phyloP scores from a whole-genome alignment of 2,113 vertebrate species.

The Chionis minor region DNA sequence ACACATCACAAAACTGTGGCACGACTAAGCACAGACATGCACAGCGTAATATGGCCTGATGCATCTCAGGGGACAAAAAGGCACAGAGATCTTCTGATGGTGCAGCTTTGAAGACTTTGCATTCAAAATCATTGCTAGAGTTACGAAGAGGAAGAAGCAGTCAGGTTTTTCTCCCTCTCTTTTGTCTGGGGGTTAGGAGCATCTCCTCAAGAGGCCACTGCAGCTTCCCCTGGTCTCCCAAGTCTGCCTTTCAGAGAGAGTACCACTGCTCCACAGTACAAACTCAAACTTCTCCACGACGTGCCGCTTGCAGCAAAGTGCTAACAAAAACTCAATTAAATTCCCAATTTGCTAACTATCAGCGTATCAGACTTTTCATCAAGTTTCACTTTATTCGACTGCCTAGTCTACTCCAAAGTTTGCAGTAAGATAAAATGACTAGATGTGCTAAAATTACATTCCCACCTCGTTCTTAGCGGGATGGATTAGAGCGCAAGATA shows the following conservation, averaged over 20 bases:
- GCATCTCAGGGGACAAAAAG: not conserved
- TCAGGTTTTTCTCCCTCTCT: not conserved
- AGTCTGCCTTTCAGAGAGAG: not conserved
- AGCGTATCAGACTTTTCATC: not conserved
- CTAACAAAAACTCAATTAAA: slow-evolving; percentile 8
- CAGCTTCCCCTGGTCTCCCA: not conserved
- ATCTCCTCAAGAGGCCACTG: not conserved
- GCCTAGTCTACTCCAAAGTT: not conserved
- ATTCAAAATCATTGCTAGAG: not conserved
- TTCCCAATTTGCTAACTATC: slow-evolving; percentile 21
- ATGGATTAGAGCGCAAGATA: slow-evolving; percentile 2
- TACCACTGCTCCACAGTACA: not conserved
- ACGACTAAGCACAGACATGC: not conserved
- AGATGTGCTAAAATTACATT: slow-evolving; percentile 14
- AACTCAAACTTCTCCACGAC: not conserved
- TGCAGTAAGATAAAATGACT: slow-evolving; percentile 1
- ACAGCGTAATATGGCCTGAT: fast-evolving
- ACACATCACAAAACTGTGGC: too few species aligned
- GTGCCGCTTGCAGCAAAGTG: not conserved
- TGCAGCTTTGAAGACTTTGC: not conserved
- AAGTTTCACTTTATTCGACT: not conserved
- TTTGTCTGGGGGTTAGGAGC: not conserved
- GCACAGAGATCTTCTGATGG: not conserved
- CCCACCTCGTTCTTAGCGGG: slow-evolving; percentile 2
- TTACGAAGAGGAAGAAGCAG: not conserved